Conservation (phyloP, 2,888 invertebrate species). For the Mythimna pallens region DNA sequence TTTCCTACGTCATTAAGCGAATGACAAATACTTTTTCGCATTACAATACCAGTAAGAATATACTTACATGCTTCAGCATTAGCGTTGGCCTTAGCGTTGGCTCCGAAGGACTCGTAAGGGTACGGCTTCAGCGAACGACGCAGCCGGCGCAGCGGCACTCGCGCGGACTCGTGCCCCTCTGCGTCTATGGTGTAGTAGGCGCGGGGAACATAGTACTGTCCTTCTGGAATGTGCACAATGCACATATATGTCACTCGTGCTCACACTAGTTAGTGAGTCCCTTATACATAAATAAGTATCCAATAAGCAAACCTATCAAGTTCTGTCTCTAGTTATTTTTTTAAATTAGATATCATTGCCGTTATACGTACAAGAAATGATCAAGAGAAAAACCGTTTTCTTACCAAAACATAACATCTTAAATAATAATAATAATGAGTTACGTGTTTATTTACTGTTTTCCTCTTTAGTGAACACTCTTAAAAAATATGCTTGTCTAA, state of each 20-base stretch:
- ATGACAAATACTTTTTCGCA: neutral
- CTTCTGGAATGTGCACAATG: constrained; percentile 81
- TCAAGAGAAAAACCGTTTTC: too few species aligned
- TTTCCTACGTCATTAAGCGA: neutral
- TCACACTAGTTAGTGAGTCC: constrained; percentile 34
- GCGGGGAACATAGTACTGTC: constrained; percentile 91
- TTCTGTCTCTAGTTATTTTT: neutral
- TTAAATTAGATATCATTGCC: too few species aligned
- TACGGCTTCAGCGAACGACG: constrained; percentile 80
- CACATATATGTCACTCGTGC: constrained; percentile 65
- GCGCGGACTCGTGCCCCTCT: constrained; percentile 89
- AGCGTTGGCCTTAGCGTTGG: constrained; percentile 60
- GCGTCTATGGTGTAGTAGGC: constrained; percentile 91
- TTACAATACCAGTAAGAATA: neutral
- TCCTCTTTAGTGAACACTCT: neutral
- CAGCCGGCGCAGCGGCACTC: constrained; percentile 84
- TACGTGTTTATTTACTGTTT: neutral
- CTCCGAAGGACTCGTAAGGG: constrained; percentile 71
- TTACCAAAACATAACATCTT: neutral
- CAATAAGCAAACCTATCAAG: neutral
- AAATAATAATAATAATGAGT: too few species aligned
- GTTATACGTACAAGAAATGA: too few species aligned
- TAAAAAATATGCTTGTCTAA: neutral
- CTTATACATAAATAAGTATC: constrained; percentile 22
- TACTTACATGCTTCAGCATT: constrained; percentile 74